Base-by-base conservation (phyloP, 2,888 invertebrate species). In the Pseudococcus viburni region DNA sequence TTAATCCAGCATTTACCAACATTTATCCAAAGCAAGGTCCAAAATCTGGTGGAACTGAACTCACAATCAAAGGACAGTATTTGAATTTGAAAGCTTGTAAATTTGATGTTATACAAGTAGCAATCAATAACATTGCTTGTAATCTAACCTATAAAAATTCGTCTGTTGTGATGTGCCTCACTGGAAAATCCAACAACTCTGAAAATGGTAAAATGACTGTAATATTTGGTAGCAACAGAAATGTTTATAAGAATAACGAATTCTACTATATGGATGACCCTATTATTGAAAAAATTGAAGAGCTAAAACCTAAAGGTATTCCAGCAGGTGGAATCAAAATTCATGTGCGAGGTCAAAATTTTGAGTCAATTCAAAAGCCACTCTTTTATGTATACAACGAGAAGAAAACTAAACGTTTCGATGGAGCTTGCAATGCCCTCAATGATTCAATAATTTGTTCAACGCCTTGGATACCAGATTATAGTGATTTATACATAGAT, bases 61-160 rank as follows among this genome's bases (percentile, higher is more conserved):
- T 99, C 84, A 95, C 95, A 90, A 97, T 99, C 90, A 95, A 94
- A 88, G 99, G 99, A 0, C 94, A 95, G 91, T 96, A 97, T 93
- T 95, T 99, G 93, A 97, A 99, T 92, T n/a, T n/a, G n/a, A n/a
- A n/a, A n/a, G 98, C 99, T 51, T 99, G 99, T 64, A 97, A 33
- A 33, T 33, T 3, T 33, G 26, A 97, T 91, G 95, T 95, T 89
- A 97, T 98, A 90, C 95, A 95, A 91, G 97, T 98, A 0, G 96
- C 95, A 91, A 96, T 97, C 90, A 96, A 96, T 91, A 95, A 95
- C 89, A 93, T 96, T 89, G 95, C 96, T 0, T 98, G 98, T 33
- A 26, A 86, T n/a, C 84, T 89, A 90, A 91, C 91, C 90, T 95
- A 95, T 89, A 95, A 95, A 55, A 95, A 96, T 90, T 94, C 95